Evolutionary conservation across 2,113 vertebrate species (phyloP).

Genomic region (Pedionomus torquatus): DNA sequence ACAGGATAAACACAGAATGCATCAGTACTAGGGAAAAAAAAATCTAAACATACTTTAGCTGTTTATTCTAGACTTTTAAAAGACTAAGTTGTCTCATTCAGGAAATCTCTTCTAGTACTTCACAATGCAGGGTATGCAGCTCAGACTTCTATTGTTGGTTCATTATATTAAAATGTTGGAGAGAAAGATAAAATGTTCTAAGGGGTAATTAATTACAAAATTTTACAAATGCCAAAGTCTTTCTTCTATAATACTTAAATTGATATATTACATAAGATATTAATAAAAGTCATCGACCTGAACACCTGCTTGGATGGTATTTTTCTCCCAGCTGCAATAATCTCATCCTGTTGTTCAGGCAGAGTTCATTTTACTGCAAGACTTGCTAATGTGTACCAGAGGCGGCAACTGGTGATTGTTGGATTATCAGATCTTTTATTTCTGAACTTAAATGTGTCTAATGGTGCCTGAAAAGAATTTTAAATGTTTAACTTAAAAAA

Average conservation of each 20-base stretch:
- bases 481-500: not conserved
- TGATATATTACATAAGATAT: not conserved
- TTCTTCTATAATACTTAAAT: not conserved
- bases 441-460: not conserved
- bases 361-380: not conserved
- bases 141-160: not conserved
- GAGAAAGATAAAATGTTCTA: not conserved
- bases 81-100: not conserved
- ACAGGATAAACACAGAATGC: not conserved
- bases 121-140: not conserved
- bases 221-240: not conserved
- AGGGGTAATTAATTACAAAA: not conserved
- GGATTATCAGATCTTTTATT: not conserved
- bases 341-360: not conserved
- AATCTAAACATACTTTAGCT: not conserved
- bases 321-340: not conserved
- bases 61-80: not conserved
- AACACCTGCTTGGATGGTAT: not conserved
- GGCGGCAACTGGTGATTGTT: not conserved
- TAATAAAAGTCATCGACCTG: not conserved
- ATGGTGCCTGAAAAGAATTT: not conserved
- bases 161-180: not conserved
- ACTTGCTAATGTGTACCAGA: fast-evolving
- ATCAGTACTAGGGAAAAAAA: not conserved
- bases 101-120: not conserved